Evolutionary conservation across 2,888 invertebrate genomes (phyloP), one percentile per base, ranked within the genome.

Genomic region (Himalopsyche kuldschensis): DNA sequence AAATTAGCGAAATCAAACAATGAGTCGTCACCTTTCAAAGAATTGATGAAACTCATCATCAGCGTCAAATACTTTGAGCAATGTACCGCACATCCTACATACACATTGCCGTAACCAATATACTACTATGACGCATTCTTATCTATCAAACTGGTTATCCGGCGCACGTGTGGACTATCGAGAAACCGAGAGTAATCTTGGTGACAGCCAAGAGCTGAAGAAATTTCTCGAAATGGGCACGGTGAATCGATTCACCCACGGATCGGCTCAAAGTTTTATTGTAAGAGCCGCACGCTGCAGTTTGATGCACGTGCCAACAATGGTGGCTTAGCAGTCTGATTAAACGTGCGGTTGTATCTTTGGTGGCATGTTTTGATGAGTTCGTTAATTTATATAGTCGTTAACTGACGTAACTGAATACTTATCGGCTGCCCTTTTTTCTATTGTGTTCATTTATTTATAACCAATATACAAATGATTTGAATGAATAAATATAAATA

Each of bases 101-200:
- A 20, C 55, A 55, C 10, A 27, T 69, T 69, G 30, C 27, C 20
- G 27, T 11, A 27, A 69, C 24, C 69, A 27, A 69, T 27, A 69
- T 27, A 30, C 5, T 55, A 63, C 24, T 69, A 69, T 69, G 69
- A 69, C 69, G 69, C 69, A 69, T 27, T 27, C 69, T 4, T n/a
- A 8, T 30, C 27, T 27, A 69, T 24, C 24, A 69, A 69, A 69
- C 69, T 69, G 69, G 69, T 69, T 69, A 69, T 69, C 69, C 15
- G 69, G 27, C 69, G 69, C 69, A 69, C 69, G 69, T 69, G 69
- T 27, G 69, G 69, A 27, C 69, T 69, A 24, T 69, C 69, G 69
- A 69, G 69, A 69, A 69, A 69, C 69, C 69, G 69, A 69, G 69
- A 69, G 69, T 69, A 69, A 69, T 69, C 69, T 69, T 69, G 69